Base-by-base conservation (phyloP, 2,113 vertebrate genomes). In the Callithrix jacchus region DNA sequence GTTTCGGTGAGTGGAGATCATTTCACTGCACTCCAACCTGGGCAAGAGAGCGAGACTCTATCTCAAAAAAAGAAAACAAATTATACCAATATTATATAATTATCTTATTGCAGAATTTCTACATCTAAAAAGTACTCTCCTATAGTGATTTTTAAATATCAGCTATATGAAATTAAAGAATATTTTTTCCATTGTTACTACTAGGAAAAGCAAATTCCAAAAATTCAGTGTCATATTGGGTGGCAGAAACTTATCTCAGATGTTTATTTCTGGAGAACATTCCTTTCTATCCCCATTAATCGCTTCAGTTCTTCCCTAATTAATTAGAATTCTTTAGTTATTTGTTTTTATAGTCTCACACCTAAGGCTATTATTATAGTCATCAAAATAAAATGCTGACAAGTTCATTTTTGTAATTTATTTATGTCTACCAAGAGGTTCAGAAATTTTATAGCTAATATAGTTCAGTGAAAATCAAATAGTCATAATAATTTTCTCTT, bases 381-480 rank as follows among this genome's bases (percentile, higher is more conserved):
- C 52, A 91, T 32, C 77, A 89, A 91, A 56, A 66, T 88, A 91
- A 91, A 95, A 66, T 77, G 79, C 37, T 94, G 79, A 84, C 58
- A 91, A 71, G 58, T n/a, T 82, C 16, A 77, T 87, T 83, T 91
- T 91, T 68, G 27, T 58, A 70, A 74, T 68, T 83, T 86, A 81
- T 93, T 73, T 47, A 23, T 25, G 32, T 56, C 82, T 74, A 45
- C 42, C 37, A 94, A 42, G 47, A 37, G 61, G 12, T 91, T 96
- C 73, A 83, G 37, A 64, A 3, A 66, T 68, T 54, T 87, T 87
- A 81, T 32, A 82, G 45, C 68, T 32, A 54, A 73, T 82, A 82
- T 64, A 58, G 16, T 21, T 91, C 32, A 9, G 9, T 82, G 37
- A 91, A 76, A 14, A 68, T 40, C 47, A 87, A 68, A 81, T 40